Base-by-base conservation (phyloP, 2,888 invertebrate species). In the Silvanus unidentatus region DNA sequence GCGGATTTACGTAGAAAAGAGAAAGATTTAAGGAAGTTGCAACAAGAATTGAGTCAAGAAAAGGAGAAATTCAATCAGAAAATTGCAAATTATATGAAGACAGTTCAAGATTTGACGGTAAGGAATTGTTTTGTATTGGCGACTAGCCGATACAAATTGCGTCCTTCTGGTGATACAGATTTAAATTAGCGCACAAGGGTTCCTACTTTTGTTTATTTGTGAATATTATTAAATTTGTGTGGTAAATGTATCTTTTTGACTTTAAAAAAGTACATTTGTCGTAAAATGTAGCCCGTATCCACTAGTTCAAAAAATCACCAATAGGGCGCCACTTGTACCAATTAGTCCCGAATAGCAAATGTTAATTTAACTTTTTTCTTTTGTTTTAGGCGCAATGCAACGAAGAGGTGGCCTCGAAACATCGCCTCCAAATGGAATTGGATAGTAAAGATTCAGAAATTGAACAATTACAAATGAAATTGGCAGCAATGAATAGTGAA, bases 371-470 rank as follows among this genome's bases (percentile, higher is more conserved):
- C n/a, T n/a, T n/a, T n/a, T n/a, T n/a, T 32, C 38, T 58, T 79
- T 32, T 16, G 39, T 58, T 79, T 55, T 83, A 94, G 77, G 86
- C 88, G 50, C 86, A 88, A 69, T 77, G 91, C 39, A 81, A 82
- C 48, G 90, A 88, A 66, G 94, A 94, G 65, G 84, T 82, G 69
- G 81, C 85, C 60, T 76, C 80, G 8, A 82, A 81, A 58, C 77
- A 87, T 58, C 82, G 88, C 50, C 79, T 95, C 47, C 88, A 92
- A 71, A 96, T 96, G 95, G 97, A 98, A 75, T 80, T 95, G 49
- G 96, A 96, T 73, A 90, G 92, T 64, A 97, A 96, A 72, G 96
- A 97, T 68, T 91, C 88, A 0, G 96, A 97, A 74, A 92, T 97
- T 52, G 96, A 97, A 73, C 89, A 91, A 66, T 73, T 95, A 35